These are phyloP conservation scores for Acleris literana DNA, from an alignment of 2,888 invertebrate species.

Conservation along the genomic window DNA sequence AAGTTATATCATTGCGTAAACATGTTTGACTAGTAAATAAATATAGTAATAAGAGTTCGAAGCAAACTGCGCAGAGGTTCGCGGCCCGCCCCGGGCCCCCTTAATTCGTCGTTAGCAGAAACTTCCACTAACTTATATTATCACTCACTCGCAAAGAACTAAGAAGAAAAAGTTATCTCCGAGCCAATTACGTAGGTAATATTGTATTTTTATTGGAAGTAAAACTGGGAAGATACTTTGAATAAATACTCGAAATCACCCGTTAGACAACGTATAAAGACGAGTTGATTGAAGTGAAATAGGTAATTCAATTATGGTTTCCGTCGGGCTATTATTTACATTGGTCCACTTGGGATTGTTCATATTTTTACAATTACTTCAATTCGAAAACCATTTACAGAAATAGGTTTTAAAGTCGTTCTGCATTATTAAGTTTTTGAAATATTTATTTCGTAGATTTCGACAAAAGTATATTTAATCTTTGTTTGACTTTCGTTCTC, in stretches of 20 bases:
- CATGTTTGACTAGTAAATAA: constrained; percentile 44
- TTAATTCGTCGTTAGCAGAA: constrained; percentile 54
- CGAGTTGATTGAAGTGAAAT: constrained; percentile 9
- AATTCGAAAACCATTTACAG: too few species aligned
- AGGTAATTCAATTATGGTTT: background rate
- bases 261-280: constrained; percentile 9
- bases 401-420: too few species aligned
- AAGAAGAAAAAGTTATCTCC: constrained; percentile 47
- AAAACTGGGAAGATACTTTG: background rate
- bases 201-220: constrained; percentile 37
- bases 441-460: too few species aligned
- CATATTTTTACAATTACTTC: too few species aligned
- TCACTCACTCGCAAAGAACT: constrained; percentile 49
- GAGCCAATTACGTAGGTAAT: constrained; percentile 50
- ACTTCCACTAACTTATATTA: constrained; percentile 55
- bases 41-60: constrained; percentile 46
- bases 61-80: constrained; percentile 36
- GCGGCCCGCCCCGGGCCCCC: constrained; percentile 39
- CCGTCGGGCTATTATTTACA: background rate
- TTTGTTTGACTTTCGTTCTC: too few species aligned
- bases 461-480: too few species aligned
- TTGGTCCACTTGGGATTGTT: too few species aligned
- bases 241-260: constrained; percentile 11
- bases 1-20: constrained; percentile 34
- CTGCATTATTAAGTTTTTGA: too few species aligned